Conservation (phyloP, 2,888 invertebrate genomes). For the Melipona beecheii region DNA sequence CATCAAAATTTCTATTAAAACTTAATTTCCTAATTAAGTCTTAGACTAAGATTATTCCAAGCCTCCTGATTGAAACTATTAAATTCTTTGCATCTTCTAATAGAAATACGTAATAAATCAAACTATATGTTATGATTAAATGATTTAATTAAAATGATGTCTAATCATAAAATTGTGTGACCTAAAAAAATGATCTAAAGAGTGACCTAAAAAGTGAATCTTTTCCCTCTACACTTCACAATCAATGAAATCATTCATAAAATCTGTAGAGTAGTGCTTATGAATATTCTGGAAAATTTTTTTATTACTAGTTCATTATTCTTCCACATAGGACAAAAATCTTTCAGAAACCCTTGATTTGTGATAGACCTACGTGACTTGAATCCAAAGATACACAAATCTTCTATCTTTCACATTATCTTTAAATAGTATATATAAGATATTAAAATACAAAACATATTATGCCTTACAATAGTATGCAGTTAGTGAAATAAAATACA, state of each 20-base stretch:
- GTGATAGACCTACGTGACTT: neutral
- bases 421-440: constrained; percentile 1
- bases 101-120: neutral
- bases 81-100: neutral
- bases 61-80: neutral
- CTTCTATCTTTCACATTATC: neutral
- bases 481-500: neutral
- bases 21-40: neutral
- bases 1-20: too few species aligned
- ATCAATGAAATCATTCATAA: neutral
- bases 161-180: too few species aligned
- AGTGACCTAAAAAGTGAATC: too few species aligned
- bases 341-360: neutral
- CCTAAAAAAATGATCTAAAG: too few species aligned
- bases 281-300: neutral
- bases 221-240: neutral
- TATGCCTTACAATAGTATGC: neutral
- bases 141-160: neutral
- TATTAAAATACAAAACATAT: neutral
- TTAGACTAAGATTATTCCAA: neutral
- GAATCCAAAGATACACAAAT: neutral
- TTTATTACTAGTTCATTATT: neutral
- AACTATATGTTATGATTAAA: neutral
- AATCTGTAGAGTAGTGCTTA: neutral
- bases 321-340: neutral